Percentiles rank a stretch among this genome's conserved stretches.
Conservation (phyloP, 2,797 vertebrate genomes). For the Pteronotus mesoamericanus region DNA sequence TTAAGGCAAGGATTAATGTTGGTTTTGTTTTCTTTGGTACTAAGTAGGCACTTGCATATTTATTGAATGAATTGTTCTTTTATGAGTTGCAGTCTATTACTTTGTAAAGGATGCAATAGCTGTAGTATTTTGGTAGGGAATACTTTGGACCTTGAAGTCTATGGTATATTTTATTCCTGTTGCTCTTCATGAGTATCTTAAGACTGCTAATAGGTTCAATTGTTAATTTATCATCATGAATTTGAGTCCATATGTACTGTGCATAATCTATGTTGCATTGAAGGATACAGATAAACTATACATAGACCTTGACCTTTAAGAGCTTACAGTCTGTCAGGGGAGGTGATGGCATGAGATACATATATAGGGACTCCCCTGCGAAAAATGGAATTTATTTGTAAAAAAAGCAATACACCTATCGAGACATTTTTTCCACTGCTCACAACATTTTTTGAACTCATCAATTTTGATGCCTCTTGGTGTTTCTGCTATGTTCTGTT, state of each 20-base stretch:
- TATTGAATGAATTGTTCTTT: conserved; percentile 14
- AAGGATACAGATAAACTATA: background rate
- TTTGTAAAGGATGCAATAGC: background rate
- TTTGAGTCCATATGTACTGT: conserved; percentile 14
- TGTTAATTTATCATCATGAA: conserved; percentile 4
- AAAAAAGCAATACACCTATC: background rate
- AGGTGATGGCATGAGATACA: background rate
- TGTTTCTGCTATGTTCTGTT: background rate
- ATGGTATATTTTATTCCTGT: conserved; percentile 35
- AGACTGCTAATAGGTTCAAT: background rate
- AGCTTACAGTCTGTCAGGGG: background rate
- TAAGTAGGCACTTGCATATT: background rate
- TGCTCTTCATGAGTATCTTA: background rate
- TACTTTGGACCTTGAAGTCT: background rate
- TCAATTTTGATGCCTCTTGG: background rate
- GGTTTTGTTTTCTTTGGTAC: background rate
- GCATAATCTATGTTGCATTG: background rate
- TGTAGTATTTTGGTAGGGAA: background rate
- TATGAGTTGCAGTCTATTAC: background rate
- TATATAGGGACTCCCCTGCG: too few relatives aligned
- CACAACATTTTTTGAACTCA: background rate
- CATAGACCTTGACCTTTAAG: background rate
- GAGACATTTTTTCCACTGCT: background rate
- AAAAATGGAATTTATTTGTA: background rate
- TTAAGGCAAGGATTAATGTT: conserved; percentile 7